Base-by-base conservation (phyloP, 2,113 vertebrate species). In the Siniperca chuatsi region DNA sequence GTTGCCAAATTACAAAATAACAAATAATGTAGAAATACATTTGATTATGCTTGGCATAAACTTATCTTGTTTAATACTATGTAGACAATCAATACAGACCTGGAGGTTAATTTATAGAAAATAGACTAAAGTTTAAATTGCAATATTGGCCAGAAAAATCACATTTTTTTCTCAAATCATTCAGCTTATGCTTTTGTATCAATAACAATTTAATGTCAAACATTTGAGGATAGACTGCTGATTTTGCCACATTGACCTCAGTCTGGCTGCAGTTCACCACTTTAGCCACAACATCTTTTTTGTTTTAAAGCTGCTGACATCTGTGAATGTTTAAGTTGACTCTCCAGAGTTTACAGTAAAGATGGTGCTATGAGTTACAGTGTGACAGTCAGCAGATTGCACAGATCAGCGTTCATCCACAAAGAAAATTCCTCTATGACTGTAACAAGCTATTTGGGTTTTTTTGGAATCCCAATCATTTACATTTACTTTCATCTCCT, bases 251-350 rank as follows among this genome's bases (percentile, higher is more conserved):
- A n/a, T 6, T 81, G 70, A 89, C 60, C 80, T 76, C 52, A 64
- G 29, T 23, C 70, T 44, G 68, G 35, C 74, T 58, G 42, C 54
- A 29, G 60, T 58, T 89, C 68, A 46, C 33, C 54, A 44, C 68
- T 67, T 54, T 15, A 55, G 0, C 57, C 76, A n/a, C 4, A 42
- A 88, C 82, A 69, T 88, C 79, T 85, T 87, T 88, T 76, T 71
- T n/a, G 25, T 46, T 76, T 81, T 74, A 84, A 82, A 80, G 52
- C 57, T 68, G 9, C 78, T 71, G 2, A 86, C 90, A 92, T 94
- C 91, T 94, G 93, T 75, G 73, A 87, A 64, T 84, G 88, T 48
- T 92, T 92, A 87, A 86, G 81, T 70, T 8, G 60, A 78, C 55
- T 76, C 29, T 29, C 55, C 65, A 3, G 58, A 50, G 71, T 73